phyloP scores from a whole-genome alignment of 2,113 vertebrate species.

The Mohoua ochrocephala region DNA sequence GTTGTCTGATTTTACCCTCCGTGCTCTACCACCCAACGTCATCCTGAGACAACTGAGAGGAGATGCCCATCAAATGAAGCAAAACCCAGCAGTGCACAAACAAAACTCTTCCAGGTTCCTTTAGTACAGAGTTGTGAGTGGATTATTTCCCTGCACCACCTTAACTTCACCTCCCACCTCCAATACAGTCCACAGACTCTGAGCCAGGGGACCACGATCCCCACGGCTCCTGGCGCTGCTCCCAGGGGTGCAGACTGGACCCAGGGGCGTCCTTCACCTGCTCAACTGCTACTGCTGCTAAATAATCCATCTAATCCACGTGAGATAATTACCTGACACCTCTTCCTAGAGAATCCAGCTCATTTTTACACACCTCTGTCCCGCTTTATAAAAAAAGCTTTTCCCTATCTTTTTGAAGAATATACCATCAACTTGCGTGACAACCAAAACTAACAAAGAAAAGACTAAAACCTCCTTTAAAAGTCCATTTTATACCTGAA shows the following conservation, averaged over 20 bases:
- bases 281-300: not conserved
- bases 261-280: not conserved
- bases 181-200: not conserved
- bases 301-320: not conserved
- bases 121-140: not conserved
- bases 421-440: not conserved
- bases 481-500: not conserved
- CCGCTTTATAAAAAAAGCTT: not conserved
- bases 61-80: not conserved
- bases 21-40: not conserved
- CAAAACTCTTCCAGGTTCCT: not conserved
- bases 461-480: not conserved
- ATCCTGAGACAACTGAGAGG: not conserved
- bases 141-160: not conserved
- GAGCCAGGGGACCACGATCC: not conserved
- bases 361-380: not conserved
- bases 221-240: not conserved
- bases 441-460: not conserved
- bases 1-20: not conserved
- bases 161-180: not conserved
- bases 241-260: not conserved
- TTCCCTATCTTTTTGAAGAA: not conserved
- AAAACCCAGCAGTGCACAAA: not conserved
- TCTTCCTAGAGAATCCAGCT: not conserved
- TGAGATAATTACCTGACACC: not conserved